Evolutionary conservation across 1,140 invertebrate species (phyloP).

Genomic region (Diorhabda elongata): DNA sequence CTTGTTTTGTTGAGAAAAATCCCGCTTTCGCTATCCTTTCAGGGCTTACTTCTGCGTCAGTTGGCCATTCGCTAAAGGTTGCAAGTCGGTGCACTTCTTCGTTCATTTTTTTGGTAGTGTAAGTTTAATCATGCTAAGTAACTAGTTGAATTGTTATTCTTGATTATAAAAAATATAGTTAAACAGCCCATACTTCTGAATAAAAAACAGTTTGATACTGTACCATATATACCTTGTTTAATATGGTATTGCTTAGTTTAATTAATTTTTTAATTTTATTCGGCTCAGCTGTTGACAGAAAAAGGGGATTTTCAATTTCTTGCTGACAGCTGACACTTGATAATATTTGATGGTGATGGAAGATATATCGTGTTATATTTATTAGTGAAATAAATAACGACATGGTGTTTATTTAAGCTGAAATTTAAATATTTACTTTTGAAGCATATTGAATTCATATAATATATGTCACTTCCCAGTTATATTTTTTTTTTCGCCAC

Average conservation of each 20-base stretch:
- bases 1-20: slow-evolving; percentile 71
- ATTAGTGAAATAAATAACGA: too few relatives aligned
- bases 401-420: too few relatives aligned
- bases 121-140: neutral
- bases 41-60: slow-evolving; percentile 59
- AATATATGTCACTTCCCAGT: too few relatives aligned
- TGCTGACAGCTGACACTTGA: too few relatives aligned
- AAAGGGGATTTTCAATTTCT: neutral
- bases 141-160: neutral
- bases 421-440: too few relatives aligned
- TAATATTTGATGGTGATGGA: too few relatives aligned
- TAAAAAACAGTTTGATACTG: neutral
- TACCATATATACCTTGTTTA: neutral
- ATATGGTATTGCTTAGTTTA: neutral
- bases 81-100: slow-evolving; percentile 61
- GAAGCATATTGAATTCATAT: too few relatives aligned
- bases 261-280: slow-evolving; percentile 5
- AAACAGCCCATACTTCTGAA: neutral
- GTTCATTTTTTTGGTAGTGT: slow-evolving; percentile 55
- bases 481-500: too few relatives aligned
- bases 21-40: slow-evolving; percentile 72
- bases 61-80: slow-evolving; percentile 70
- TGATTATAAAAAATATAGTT: neutral
- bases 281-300: neutral
- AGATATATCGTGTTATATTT: too few relatives aligned